A percentile compares a stretch with the other conserved stretches of the same genome.
Conservation (phyloP, 2,888 invertebrate genomes). For the Camptogramma bilineatum region DNA sequence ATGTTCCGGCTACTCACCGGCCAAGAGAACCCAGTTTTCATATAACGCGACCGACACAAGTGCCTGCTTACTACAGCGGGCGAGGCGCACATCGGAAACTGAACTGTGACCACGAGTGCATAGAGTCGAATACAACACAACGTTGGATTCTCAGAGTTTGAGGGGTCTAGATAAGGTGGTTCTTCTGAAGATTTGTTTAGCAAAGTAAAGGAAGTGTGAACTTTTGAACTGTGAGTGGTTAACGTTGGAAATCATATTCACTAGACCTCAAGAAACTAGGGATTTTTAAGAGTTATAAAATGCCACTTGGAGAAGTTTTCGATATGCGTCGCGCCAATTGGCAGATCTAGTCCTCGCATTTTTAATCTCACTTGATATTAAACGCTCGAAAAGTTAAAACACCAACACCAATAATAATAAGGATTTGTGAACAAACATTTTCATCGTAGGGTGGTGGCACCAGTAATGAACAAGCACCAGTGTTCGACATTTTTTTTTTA, state of each 20-base stretch:
- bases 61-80: conserved; percentile 80
- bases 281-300: neutral
- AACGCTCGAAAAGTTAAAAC: conserved; percentile 3
- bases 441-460: no score
- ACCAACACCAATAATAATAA: conserved; percentile 6
- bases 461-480: no score
- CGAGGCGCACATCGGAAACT: conserved; percentile 34
- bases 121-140: conserved; percentile 3
- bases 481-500: no score
- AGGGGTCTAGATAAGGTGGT: conserved; percentile 17
- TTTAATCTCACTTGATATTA: conserved; percentile 24
- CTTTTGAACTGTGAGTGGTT: conserved; percentile 12
- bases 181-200: neutral
- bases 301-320: neutral
- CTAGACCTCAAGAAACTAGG: conserved; percentile 19
- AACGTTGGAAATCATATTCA: conserved; percentile 18
- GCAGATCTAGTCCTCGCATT: conserved; percentile 21
- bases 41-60: conserved; percentile 88
- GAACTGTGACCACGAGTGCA: conserved; percentile 9
- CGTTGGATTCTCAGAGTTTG: neutral
- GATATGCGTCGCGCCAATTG: conserved; percentile 15
- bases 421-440: conserved; percentile 10
- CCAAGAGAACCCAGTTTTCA: conserved; percentile 99
- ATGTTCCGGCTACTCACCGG: conserved; percentile 99
- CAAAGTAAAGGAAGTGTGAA: conserved; percentile 10